phyloP scores from a whole-genome alignment of 1,140 invertebrate genomes.

The Papilio aristodemus region DNA sequence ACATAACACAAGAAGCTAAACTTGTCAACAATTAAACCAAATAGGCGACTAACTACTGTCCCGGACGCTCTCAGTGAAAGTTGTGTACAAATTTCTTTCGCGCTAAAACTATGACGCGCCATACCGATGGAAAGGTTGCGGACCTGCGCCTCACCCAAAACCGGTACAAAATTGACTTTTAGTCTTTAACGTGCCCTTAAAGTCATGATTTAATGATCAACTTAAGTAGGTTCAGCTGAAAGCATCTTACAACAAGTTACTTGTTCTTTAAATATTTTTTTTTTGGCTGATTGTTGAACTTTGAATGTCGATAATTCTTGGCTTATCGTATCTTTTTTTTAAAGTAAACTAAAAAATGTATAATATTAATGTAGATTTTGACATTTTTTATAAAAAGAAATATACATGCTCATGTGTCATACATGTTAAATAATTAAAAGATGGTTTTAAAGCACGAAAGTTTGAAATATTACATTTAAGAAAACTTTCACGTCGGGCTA shows the following conservation, averaged over 20 bases:
- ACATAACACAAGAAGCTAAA: not conserved
- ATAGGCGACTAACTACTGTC: not conserved
- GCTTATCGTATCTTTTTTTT: too few species aligned
- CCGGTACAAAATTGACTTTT: conserved; percentile 20
- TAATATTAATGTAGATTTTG: too few species aligned
- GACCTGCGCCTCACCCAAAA: conserved; percentile 12
- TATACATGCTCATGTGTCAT: not conserved
- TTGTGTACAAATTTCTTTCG: conserved; percentile 26
- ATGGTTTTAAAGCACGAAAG: not conserved
- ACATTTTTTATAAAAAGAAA: not conserved
- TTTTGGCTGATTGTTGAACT: not conserved
- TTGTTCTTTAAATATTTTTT: not conserved
- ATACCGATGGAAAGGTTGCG: conserved; percentile 2
- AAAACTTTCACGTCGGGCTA: not conserved
- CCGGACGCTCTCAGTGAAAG: conserved; percentile 41
- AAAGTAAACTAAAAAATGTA: too few species aligned
- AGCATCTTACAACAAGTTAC: not conserved
- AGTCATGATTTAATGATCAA: conserved; percentile 20
- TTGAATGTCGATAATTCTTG: not conserved
- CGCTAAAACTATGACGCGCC: conserved; percentile 10
- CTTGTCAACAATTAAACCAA: conserved; percentile 9
- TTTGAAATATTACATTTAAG: not conserved
- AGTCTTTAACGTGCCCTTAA: conserved; percentile 11
- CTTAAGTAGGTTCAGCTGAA: not conserved
- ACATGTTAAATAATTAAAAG: not conserved